Conservation (phyloP, 2,113 vertebrate species). For the human region DNA sequence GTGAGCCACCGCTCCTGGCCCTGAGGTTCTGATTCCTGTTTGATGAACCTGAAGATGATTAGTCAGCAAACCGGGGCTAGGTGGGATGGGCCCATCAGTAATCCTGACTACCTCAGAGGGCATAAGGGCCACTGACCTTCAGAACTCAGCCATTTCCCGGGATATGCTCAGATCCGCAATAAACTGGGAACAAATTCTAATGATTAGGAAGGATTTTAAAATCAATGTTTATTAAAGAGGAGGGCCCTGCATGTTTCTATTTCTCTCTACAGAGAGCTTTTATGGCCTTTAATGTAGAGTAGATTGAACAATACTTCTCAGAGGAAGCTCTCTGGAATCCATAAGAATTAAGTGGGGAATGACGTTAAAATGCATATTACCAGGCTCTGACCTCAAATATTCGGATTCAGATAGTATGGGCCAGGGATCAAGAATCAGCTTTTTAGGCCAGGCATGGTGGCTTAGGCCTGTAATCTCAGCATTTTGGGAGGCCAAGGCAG, state of each 20-base stretch:
- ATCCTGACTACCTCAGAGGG: neutral
- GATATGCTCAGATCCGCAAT: neutral
- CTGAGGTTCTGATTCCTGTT: neutral
- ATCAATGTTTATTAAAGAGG: conserved; percentile 40
- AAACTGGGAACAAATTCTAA: neutral
- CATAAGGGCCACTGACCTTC: neutral
- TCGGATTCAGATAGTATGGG: neutral
- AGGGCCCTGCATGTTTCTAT: neutral
- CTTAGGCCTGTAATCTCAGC: too few species aligned
- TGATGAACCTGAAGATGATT: neutral
- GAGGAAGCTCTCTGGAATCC: neutral
- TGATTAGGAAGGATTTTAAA: neutral
- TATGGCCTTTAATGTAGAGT: neutral
- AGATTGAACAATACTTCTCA: neutral
- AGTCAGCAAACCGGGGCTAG: neutral
- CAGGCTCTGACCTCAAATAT: neutral
- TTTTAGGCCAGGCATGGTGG: neutral
- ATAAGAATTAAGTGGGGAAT: neutral
- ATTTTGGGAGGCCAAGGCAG: neutral
- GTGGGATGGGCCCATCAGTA: neutral
- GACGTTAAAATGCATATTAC: neutral
- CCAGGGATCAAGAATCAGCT: neutral
- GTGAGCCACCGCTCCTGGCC: too few species aligned
- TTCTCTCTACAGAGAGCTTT: neutral
- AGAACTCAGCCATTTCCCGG: neutral